Evolutionary conservation across 2,113 vertebrate genomes (phyloP).

Genomic region (Epinephelus cyanopodus): DNA sequence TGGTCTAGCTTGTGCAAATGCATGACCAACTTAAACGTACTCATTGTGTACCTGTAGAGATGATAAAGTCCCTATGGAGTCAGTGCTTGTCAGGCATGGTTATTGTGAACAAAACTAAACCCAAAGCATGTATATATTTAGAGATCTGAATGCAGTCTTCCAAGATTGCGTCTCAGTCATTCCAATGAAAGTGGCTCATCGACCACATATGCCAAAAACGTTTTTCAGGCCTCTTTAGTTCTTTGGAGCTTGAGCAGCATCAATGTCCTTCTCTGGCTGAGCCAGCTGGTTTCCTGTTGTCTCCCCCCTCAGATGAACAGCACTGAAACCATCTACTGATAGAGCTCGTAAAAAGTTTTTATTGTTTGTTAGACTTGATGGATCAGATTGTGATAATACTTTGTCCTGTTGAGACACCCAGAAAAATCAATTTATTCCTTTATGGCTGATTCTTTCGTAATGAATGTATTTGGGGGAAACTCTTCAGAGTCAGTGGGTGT

Average conservation of each 20-base stretch:
- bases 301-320: not conserved
- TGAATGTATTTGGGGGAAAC: not conserved
- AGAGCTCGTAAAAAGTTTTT: not conserved
- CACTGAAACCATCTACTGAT: not conserved
- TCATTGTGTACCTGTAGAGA: not conserved
- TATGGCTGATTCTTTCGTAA: not conserved
- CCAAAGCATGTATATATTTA: not conserved
- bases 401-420: not conserved
- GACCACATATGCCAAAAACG: not conserved
- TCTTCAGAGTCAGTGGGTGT: not conserved
- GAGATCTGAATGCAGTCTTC: not conserved
- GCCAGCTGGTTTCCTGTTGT: not conserved
- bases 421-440: not conserved
- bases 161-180: conserved; percentile 1
- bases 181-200: conserved; percentile 12
- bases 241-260: not conserved
- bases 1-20: not conserved
- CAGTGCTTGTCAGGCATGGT: not conserved
- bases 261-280: not conserved
- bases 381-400: not conserved
- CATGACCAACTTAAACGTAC: not conserved
- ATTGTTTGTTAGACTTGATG: not conserved
- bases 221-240: not conserved
- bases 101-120: not conserved
- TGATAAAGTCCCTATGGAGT: not conserved